Percentiles rank a stretch among this genome's conserved stretches.
Conservation (phyloP, 2,888 invertebrate genomes). For the Leucoma salicis region DNA sequence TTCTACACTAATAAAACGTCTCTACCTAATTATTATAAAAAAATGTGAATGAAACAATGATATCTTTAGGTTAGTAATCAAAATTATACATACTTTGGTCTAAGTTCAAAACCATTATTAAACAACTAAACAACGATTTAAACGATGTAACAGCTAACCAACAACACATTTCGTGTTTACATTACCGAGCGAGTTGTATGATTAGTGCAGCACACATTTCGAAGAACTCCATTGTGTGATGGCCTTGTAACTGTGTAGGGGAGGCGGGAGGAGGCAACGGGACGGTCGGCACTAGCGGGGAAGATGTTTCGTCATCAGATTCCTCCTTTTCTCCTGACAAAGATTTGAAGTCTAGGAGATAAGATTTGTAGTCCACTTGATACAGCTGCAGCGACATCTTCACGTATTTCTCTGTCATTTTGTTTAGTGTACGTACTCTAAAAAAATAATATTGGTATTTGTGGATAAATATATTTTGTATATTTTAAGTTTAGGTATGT, state of each 20-base stretch:
- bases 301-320: conserved; percentile 57
- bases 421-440: conserved; percentile 94
- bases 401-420: conserved; percentile 90
- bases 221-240: conserved; percentile 99
- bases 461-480: too few species aligned
- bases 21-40: too few species aligned
- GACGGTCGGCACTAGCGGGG: conserved; percentile 39
- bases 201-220: conserved; percentile 99
- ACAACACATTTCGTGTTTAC: neutral
- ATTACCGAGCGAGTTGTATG: conserved; percentile 96
- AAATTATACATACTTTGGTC: too few species aligned
- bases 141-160: neutral
- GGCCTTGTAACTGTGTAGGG: conserved; percentile 80
- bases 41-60: too few species aligned
- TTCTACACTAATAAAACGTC: too few species aligned
- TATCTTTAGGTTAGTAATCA: too few species aligned
- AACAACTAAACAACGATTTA: too few species aligned
- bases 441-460: too few species aligned
- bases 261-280: conserved; percentile 44
- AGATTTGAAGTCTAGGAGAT: conserved; percentile 98
- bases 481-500: too few species aligned
- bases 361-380: conserved; percentile 99
- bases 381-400: conserved; percentile 99
- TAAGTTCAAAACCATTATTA: too few species aligned
- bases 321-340: conserved; percentile 89